phyloP scores from a whole-genome alignment of 1,140 invertebrate genomes.

The Cotesia typhae region DNA sequence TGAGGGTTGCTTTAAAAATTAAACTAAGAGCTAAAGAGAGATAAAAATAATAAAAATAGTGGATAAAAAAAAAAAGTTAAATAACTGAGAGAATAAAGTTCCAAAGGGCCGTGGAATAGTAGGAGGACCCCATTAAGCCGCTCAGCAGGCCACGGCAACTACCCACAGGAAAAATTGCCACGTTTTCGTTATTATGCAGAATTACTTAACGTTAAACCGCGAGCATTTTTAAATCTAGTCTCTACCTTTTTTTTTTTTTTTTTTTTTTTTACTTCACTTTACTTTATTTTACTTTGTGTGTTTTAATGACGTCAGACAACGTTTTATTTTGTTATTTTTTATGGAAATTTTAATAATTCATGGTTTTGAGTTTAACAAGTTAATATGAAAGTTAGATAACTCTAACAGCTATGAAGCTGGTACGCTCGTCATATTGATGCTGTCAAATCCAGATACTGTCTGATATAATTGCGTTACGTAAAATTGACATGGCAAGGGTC shows the following conservation, averaged over 20 bases:
- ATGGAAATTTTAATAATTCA: background rate
- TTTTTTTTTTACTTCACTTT: background rate
- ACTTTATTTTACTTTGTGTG: background rate
- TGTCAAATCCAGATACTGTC: conserved; percentile 57
- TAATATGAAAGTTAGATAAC: too few species aligned
- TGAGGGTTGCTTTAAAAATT: conserved; percentile 18
- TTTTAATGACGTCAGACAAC: background rate
- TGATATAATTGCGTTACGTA: conserved; percentile 62
- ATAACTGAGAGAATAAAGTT: conserved; percentile 29
- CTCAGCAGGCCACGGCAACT: conserved; percentile 49
- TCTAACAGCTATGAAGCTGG: conserved; percentile 30
- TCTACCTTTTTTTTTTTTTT: background rate
- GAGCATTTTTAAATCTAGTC: background rate
- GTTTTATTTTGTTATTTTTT: conserved; percentile 6
- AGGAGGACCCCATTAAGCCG: conserved; percentile 53
- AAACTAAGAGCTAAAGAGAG: conserved; percentile 36
- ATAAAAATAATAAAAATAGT: background rate
- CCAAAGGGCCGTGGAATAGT: conserved; percentile 41
- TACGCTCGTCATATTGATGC: conserved; percentile 57
- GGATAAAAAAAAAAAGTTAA: conserved; percentile 5
- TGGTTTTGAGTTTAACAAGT: conserved; percentile 5
- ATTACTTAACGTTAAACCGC: conserved; percentile 12
- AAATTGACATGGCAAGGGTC: conserved; percentile 43
- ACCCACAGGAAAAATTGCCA: conserved; percentile 40
- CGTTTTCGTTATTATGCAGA: conserved; percentile 30